A percentile compares a stretch with the other conserved stretches of the same genome.
Conservation (phyloP, 2,797 vertebrate genomes). For the Cynopterus sphinx region DNA sequence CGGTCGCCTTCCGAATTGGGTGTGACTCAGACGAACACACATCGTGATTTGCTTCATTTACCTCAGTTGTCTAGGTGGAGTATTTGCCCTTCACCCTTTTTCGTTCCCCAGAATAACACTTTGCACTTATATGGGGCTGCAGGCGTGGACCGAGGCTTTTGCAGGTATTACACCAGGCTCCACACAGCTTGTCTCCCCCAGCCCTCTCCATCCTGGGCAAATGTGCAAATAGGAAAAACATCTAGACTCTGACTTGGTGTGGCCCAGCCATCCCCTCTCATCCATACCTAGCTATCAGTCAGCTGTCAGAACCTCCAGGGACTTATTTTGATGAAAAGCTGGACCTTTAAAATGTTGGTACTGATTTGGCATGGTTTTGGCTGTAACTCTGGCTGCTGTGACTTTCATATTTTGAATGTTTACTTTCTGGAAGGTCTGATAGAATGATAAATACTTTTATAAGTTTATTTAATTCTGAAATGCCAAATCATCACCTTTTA, state of each 20-base stretch:
- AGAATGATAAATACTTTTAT: conserved; percentile 14
- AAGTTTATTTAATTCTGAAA: not conserved
- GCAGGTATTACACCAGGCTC: not conserved
- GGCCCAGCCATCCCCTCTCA: not conserved
- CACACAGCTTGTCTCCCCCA: not conserved
- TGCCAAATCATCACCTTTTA: conserved; percentile 23
- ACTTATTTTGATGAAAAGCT: not conserved
- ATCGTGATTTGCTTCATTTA: not conserved
- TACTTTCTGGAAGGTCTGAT: conserved; percentile 30
- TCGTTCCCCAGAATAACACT: not conserved
- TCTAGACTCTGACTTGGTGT: not conserved
- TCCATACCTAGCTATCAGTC: too few species aligned
- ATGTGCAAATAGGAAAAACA: not conserved
- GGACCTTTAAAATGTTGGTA: not conserved
- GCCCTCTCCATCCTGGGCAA: not conserved
- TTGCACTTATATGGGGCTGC: not conserved
- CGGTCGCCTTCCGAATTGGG: not conserved
- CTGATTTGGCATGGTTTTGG: not conserved
- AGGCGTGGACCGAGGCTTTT: not conserved
- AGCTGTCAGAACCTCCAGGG: not conserved
- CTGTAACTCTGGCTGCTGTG: not conserved
- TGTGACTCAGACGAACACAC: not conserved
- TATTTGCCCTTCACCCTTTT: not conserved
- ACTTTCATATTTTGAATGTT: conserved; percentile 47
- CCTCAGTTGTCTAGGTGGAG: not conserved